Conservation (phyloP, 2,888 invertebrate genomes). For the Apamea crenata region DNA sequence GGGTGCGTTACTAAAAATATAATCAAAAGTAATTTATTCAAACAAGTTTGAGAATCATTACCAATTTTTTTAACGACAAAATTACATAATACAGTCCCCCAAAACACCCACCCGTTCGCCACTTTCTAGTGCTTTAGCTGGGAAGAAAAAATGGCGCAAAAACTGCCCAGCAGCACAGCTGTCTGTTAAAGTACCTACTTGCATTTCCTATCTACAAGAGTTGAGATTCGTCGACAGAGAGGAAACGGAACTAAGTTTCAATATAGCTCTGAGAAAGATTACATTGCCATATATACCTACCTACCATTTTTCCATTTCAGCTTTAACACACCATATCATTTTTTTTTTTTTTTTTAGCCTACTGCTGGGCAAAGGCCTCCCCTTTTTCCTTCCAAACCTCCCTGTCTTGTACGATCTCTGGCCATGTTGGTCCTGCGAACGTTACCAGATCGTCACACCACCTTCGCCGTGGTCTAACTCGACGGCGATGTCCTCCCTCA, state of each 20-base stretch:
- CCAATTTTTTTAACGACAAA: background rate
- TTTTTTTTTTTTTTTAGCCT: no score
- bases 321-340: no score
- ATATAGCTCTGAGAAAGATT: background rate
- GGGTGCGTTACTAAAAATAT: background rate
- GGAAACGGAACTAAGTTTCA: background rate
- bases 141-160: background rate
- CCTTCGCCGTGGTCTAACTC: no score
- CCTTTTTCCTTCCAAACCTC: no score
- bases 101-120: background rate
- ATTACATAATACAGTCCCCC: background rate
- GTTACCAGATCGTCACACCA: no score
- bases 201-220: background rate
- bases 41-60: background rate
- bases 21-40: background rate
- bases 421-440: no score
- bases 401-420: no score
- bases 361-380: no score
- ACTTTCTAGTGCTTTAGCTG: background rate
- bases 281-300: background rate
- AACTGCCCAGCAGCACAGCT: background rate
- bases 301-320: no score
- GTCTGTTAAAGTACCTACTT: background rate
- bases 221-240: background rate
- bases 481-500: no score